These are phyloP conservation scores for Glaucomys volans DNA, from an alignment of 2,113 vertebrate genomes.

Conservation along the genomic window DNA sequence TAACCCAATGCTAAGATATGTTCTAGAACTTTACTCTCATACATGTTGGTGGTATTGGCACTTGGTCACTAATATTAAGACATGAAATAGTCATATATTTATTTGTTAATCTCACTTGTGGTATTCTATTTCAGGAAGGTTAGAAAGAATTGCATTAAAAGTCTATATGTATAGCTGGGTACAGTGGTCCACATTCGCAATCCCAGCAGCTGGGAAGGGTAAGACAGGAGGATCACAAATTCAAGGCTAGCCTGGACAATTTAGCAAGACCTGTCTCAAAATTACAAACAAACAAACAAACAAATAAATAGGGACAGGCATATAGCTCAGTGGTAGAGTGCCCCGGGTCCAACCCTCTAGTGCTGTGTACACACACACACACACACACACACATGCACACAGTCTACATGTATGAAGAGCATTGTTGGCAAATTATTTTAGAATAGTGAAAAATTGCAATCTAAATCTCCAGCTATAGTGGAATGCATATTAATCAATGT, in stretches of 20 bases:
- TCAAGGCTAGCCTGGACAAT: too few species aligned
- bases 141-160: background rate
- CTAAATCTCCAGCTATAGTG: background rate
- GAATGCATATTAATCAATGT: constrained; percentile 18
- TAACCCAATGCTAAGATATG: background rate
- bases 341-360: too few species aligned
- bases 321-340: too few species aligned
- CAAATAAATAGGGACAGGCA: too few species aligned
- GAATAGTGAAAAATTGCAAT: background rate
- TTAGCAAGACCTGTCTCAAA: too few species aligned
- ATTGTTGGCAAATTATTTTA: constrained; percentile 9
- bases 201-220: too few species aligned
- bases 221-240: too few species aligned
- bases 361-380: too few species aligned
- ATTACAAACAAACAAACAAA: too few species aligned
- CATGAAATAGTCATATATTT: background rate
- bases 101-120: background rate
- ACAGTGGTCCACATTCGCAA: too few species aligned
- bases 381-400: background rate
- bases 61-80: background rate
- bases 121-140: background rate
- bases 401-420: background rate
- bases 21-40: constrained; percentile 26
- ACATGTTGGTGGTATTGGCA: constrained; percentile 22
- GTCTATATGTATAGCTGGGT: background rate